Conservation (phyloP, 2,888 invertebrate species). For the Pasiphila rectangulata region DNA sequence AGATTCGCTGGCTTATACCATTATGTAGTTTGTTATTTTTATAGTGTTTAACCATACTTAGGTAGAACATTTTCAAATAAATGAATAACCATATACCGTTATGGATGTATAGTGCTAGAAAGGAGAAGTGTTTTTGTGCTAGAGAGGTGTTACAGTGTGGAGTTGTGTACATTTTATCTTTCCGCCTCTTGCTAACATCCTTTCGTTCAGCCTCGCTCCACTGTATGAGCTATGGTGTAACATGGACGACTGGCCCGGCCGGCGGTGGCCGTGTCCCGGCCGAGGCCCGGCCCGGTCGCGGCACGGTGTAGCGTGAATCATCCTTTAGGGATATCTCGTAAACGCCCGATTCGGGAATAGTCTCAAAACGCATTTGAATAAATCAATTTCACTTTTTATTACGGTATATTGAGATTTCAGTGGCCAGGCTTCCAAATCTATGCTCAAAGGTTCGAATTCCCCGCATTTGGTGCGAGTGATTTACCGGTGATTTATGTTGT, state of each 20-base stretch:
- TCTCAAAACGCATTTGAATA: conserved; percentile 6
- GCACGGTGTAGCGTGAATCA: not conserved
- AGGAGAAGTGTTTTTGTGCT: no score
- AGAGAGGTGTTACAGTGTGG: no score
- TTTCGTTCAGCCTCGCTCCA: no score
- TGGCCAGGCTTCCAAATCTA: not conserved
- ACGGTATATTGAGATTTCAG: not conserved
- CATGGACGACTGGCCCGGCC: not conserved
- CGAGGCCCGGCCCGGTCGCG: not conserved
- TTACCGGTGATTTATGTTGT: conserved; percentile 1
- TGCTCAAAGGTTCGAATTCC: not conserved
- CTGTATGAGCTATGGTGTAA: no score
- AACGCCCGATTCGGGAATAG: conserved; percentile 11
- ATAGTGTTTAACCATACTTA: no score
- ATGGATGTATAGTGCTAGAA: no score
- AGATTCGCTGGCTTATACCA: no score
- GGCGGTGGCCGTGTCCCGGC: conserved; percentile 10
- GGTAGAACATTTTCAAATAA: no score
- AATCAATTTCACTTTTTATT: conserved; percentile 12
- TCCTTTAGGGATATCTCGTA: conserved; percentile 3
- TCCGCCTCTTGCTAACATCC: no score
- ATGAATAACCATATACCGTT: no score
- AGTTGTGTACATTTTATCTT: no score
- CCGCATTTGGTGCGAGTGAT: not conserved
- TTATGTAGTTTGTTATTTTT: no score